Evolutionary conservation across 2,113 vertebrate genomes (phyloP).

Genomic region (Notiomystis cincta): DNA sequence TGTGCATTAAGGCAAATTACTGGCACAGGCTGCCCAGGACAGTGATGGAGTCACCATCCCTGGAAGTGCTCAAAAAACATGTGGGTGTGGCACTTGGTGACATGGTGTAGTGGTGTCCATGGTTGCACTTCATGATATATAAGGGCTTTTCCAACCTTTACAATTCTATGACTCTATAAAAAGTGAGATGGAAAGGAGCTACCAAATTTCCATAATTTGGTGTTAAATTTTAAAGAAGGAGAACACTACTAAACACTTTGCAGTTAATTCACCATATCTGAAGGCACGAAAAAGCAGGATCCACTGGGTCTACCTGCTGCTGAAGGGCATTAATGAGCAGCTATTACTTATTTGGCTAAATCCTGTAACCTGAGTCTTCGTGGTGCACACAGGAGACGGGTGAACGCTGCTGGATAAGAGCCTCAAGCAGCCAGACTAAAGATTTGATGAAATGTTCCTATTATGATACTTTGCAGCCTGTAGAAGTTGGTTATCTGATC

Average conservation of each 20-base stretch:
- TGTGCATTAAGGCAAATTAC: not conserved
- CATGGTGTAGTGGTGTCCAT: not conserved
- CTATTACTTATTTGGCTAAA: not conserved
- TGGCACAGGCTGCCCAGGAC: not conserved
- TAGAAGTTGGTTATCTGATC: constrained; percentile 77
- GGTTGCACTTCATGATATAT: not conserved
- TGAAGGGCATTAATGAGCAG: not conserved
- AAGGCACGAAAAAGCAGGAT: not conserved
- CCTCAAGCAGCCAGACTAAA: constrained; percentile 71
- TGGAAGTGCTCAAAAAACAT: not conserved
- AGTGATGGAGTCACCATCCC: not conserved
- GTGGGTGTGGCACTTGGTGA: not conserved
- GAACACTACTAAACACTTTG: not conserved
- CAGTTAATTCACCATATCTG: not conserved
- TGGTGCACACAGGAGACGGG: constrained; percentile 15
- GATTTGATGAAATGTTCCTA: constrained; percentile 83
- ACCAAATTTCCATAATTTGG: not conserved
- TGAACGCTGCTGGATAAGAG: constrained; percentile 58
- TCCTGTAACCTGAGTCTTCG: constrained; percentile 61
- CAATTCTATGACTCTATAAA: not conserved
- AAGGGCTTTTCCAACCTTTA: not conserved
- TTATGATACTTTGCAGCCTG: constrained; percentile 76
- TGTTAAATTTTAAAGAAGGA: not conserved
- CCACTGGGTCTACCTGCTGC: not conserved
- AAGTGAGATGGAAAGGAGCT: not conserved